phyloP scores from a whole-genome alignment of 2,113 vertebrate genomes.

The Podiceps cristatus region DNA sequence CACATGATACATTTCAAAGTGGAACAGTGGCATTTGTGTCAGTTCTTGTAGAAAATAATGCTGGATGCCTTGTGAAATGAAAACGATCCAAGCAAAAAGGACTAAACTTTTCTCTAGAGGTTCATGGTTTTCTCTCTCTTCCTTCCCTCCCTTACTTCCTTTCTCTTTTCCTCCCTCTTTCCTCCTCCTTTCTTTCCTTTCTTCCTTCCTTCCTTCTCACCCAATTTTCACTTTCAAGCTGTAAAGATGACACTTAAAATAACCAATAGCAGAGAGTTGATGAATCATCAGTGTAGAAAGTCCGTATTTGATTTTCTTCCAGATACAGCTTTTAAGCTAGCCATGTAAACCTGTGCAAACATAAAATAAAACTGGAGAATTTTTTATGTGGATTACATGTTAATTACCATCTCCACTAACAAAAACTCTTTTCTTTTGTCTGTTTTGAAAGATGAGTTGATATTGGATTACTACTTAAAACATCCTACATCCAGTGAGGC shows the following conservation, averaged over 20 bases:
- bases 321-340: neutral
- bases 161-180: too few relatives aligned
- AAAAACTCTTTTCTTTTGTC: neutral
- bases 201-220: too few relatives aligned
- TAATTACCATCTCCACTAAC: conserved; percentile 9
- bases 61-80: neutral
- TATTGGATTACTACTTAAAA: conserved; percentile 25
- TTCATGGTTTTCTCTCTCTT: neutral
- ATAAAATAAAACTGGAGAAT: neutral
- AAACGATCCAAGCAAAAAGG: neutral
- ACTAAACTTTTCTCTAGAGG: neutral
- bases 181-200: too few relatives aligned
- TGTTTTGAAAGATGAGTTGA: conserved; percentile 11
- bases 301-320: neutral
- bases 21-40: neutral
- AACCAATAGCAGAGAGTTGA: neutral
- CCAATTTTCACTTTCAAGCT: neutral
- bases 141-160: neutral
- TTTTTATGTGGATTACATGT: conserved; percentile 1
- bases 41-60: neutral
- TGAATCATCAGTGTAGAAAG: neutral
- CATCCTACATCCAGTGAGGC: neutral
- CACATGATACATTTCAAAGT: neutral
- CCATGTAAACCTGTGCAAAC: neutral
- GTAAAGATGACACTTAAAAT: neutral